phyloP scores from a whole-genome alignment of 1,140 invertebrate species.

The Atopsyche davidsoni region DNA sequence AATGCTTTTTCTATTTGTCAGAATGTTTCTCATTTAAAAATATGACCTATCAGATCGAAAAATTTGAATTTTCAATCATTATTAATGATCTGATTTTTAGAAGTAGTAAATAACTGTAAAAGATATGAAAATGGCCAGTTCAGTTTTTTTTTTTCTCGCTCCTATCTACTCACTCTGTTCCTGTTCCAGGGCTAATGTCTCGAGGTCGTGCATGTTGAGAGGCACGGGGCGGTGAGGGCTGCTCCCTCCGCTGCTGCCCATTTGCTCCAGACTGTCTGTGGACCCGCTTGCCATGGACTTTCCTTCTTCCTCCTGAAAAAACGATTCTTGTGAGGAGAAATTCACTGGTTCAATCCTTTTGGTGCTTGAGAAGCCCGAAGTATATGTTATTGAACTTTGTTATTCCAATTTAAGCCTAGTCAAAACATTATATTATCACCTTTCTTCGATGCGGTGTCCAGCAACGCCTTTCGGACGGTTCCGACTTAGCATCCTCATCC shows the following conservation, averaged over 20 bases:
- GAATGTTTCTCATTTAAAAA: too few relatives aligned
- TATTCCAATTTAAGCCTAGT: background rate
- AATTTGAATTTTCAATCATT: too few relatives aligned
- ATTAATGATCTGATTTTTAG: too few relatives aligned
- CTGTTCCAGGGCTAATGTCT: constrained; percentile 24
- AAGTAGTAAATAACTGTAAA: too few relatives aligned
- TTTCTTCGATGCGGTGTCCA: constrained; percentile 21
- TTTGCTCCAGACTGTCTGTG: constrained; percentile 26
- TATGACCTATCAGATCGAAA: too few relatives aligned
- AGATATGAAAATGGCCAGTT: background rate
- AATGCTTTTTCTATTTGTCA: too few relatives aligned
- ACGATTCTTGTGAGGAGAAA: background rate
- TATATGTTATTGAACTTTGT: background rate
- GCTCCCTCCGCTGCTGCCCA: constrained; percentile 15
- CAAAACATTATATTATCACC: constrained; percentile 11
- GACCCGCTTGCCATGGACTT: constrained; percentile 23
- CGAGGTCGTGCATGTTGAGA: constrained; percentile 25
- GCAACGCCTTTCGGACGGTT: constrained; percentile 7
- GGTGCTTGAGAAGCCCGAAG: background rate
- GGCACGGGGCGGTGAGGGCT: constrained; percentile 15
- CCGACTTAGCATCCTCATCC: constrained; percentile 1
- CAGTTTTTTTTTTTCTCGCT: background rate
- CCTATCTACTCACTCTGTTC: constrained; percentile 26
- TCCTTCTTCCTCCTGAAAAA: constrained; percentile 12
- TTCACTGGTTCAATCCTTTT: background rate